Conservation (phyloP, 2,113 vertebrate species). For the Etia nguti region DNA sequence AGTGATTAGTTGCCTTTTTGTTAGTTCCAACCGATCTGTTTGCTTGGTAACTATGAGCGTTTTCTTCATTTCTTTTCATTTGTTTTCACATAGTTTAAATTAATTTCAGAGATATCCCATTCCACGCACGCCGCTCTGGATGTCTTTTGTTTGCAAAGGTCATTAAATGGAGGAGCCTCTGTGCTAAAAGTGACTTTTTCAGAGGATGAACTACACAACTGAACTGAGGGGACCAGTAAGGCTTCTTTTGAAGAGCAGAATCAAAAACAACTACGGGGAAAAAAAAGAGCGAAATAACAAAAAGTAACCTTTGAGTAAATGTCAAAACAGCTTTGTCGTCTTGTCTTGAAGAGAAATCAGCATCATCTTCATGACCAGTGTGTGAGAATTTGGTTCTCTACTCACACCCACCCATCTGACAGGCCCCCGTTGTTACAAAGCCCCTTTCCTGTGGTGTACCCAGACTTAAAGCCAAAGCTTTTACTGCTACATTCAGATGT, state of each 20-base stretch:
- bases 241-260: neutral
- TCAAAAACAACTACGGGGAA: neutral
- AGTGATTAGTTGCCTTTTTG: neutral
- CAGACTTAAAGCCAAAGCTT: slow-evolving; percentile 49
- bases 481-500: slow-evolving; percentile 39
- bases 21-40: neutral
- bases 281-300: neutral
- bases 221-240: neutral
- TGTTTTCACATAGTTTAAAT: neutral
- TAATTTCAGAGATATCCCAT: neutral
- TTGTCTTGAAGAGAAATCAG: neutral
- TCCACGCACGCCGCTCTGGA: neutral
- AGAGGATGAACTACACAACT: neutral
- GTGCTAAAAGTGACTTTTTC: neutral
- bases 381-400: neutral
- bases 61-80: neutral
- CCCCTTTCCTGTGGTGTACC: slow-evolving; percentile 42
- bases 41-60: neutral
- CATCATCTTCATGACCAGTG: neutral
- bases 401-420: slow-evolving; percentile 11
- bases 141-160: neutral
- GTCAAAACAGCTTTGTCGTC: neutral
- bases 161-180: neutral
- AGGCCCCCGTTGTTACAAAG: slow-evolving; percentile 47
- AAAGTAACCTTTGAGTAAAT: neutral